Percentiles rank a stretch among this genome's conserved stretches.
Conservation (phyloP, 2,888 invertebrate genomes). For the Lissocephala sabroskyi region DNA sequence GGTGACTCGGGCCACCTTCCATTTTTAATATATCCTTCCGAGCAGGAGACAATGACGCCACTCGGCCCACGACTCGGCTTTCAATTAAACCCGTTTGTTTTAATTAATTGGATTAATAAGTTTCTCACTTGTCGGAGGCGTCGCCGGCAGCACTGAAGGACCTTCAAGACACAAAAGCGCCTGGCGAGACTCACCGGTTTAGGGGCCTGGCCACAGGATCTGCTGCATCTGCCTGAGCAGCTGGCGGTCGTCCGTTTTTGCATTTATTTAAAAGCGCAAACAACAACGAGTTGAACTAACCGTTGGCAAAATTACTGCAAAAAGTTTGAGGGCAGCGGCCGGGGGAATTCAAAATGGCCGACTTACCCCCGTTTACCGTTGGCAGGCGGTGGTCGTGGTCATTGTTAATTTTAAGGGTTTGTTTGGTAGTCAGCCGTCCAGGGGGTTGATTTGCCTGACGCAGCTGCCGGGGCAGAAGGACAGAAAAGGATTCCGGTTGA, state of each 20-base stretch:
- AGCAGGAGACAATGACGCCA: slow-evolving; percentile 1
- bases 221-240: no score
- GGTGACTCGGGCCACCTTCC: slow-evolving; percentile 11
- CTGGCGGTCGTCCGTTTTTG: not conserved
- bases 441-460: slow-evolving; percentile 40
- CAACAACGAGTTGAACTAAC: not conserved
- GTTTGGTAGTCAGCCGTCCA: not conserved
- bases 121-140: no score
- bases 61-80: slow-evolving; percentile 14
- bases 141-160: no score
- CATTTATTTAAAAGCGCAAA: slow-evolving; percentile 1
- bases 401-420: slow-evolving; percentile 38
- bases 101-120: slow-evolving; percentile 58
- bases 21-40: not conserved
- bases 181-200: no score
- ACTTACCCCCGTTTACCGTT: slow-evolving; percentile 50
- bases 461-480: slow-evolving; percentile 28
- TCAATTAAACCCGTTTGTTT: slow-evolving; percentile 54
- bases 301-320: slow-evolving; percentile 4
- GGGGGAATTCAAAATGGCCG: slow-evolving; percentile 63
- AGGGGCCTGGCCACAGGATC: no score
- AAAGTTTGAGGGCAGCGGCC: no score
- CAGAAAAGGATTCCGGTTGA: no score
- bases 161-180: no score
- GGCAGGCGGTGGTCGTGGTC: slow-evolving; percentile 4